These are phyloP conservation scores for Octopus sinensis DNA, from an alignment of 1,140 invertebrate genomes.

Conservation along the genomic window DNA sequence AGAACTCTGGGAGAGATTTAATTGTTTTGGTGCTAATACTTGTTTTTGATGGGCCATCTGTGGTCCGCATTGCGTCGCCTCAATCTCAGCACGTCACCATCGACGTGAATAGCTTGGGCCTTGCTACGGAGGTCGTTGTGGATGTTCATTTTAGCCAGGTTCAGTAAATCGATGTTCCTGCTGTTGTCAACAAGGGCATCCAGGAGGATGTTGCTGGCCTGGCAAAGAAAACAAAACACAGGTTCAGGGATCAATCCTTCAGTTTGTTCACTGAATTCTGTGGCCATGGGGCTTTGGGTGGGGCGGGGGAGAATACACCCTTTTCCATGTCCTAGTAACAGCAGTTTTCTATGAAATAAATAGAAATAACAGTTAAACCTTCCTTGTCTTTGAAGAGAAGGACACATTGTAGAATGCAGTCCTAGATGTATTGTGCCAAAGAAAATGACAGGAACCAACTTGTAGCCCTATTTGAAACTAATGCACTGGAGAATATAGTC, in stretches of 20 bases:
- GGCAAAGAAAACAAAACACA: constrained; percentile 18
- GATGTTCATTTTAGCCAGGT: constrained; percentile 43
- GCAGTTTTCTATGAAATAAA: background rate
- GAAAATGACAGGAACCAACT: too few species aligned
- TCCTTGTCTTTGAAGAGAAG: background rate
- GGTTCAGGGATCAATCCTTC: background rate
- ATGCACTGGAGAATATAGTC: too few species aligned
- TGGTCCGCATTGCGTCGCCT: constrained; percentile 49
- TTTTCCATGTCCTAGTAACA: background rate
- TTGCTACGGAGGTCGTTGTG: constrained; percentile 51
- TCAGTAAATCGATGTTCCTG: constrained; percentile 52
- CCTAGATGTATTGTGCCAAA: too few species aligned
- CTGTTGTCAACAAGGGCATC: constrained; percentile 53
- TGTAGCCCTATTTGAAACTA: too few species aligned
- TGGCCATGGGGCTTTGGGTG: background rate
- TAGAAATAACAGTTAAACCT: background rate
- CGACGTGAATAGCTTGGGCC: constrained; percentile 40
- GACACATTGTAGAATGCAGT: too few species aligned
- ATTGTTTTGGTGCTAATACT: too few species aligned
- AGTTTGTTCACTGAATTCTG: background rate
- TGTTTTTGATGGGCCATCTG: constrained; percentile 45
- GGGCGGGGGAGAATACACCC: background rate
- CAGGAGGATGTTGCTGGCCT: constrained; percentile 50
- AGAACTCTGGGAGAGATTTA: too few species aligned
- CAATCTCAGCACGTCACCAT: constrained; percentile 49